Percentiles rank a stretch among this genome's conserved stretches.
These are phyloP conservation scores for Orchesella flavescens DNA, from an alignment of 2,888 invertebrate species.

Conservation along the genomic window DNA sequence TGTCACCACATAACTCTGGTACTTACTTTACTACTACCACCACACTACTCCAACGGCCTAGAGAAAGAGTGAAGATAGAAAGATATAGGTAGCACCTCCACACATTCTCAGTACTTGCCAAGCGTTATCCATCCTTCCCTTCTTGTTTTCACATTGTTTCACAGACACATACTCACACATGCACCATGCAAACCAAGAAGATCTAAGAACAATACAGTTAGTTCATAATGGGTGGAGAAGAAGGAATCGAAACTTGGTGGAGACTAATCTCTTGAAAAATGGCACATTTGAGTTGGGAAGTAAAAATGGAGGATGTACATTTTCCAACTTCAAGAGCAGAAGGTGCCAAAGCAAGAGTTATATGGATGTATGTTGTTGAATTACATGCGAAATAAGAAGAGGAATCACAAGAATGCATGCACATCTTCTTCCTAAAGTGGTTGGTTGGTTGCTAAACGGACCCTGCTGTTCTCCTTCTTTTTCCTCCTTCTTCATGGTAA, in stretches of 20 bases:
- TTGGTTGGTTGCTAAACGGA: constrained; percentile 3
- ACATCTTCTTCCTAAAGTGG: constrained; percentile 14
- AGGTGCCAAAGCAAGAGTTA: constrained; percentile 46
- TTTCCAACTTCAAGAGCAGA: constrained; percentile 45
- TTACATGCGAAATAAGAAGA: constrained; percentile 15
- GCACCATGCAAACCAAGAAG: background rate
- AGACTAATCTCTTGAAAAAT: constrained; percentile 48
- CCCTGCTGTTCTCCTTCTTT: constrained; percentile 34
- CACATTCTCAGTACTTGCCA: background rate
- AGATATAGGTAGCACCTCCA: too few species aligned
- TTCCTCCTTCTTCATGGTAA: background rate
- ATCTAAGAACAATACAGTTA: background rate
- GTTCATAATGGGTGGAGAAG: background rate
- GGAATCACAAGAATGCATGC: constrained; percentile 49
- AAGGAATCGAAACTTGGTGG: background rate
- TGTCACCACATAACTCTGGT: constrained; percentile 36
- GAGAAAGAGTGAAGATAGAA: background rate
- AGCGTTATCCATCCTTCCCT: background rate
- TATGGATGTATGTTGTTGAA: constrained; percentile 28
- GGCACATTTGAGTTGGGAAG: constrained; percentile 40
- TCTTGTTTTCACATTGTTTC: constrained; percentile 8
- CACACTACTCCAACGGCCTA: background rate
- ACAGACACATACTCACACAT: background rate
- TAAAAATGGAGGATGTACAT: constrained; percentile 43
- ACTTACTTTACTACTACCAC: constrained; percentile 23